Percentiles rank a stretch among this genome's conserved stretches.
Evolutionary conservation across 1,140 invertebrate species (phyloP).

Genomic region (Apis cerana): DNA sequence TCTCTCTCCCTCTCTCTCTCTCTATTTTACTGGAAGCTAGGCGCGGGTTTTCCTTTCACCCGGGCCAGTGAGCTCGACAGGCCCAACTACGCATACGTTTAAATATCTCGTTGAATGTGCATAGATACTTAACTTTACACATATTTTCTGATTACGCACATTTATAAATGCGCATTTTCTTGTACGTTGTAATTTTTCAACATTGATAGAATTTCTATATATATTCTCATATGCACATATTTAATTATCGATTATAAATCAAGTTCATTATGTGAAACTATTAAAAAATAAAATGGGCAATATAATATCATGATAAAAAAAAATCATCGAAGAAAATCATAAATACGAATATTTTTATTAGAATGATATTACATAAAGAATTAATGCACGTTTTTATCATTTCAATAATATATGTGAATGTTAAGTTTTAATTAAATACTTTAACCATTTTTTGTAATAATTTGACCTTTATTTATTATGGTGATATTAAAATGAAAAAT

Average conservation of each 20-base stretch:
- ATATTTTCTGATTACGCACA: slow-evolving; percentile 1
- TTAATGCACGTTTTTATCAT: not conserved
- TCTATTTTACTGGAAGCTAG: slow-evolving; percentile 44
- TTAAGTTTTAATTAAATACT: not conserved
- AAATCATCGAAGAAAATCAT: too few relatives aligned
- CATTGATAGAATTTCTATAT: not conserved
- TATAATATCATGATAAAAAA: too few relatives aligned
- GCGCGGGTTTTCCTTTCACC: slow-evolving; percentile 79
- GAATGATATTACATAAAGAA: too few relatives aligned
- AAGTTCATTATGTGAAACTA: too few relatives aligned
- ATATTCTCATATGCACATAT: not conserved
- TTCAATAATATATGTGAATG: not conserved
- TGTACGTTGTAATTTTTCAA: not conserved
- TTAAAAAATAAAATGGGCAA: too few relatives aligned
- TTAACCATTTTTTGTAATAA: not conserved
- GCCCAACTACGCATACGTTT: slow-evolving; percentile 71
- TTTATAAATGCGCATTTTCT: slow-evolving; percentile 21
- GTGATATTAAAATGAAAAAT: not conserved
- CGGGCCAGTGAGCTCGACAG: slow-evolving; percentile 63
- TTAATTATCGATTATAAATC: too few relatives aligned
- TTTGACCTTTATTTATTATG: too few relatives aligned
- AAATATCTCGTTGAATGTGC: slow-evolving; percentile 67
- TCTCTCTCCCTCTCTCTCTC: slow-evolving; percentile 21
- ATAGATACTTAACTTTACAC: not conserved
- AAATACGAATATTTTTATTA: too few relatives aligned